phyloP scores from a whole-genome alignment of 2,113 vertebrate species.

The Sylvietta virens region DNA sequence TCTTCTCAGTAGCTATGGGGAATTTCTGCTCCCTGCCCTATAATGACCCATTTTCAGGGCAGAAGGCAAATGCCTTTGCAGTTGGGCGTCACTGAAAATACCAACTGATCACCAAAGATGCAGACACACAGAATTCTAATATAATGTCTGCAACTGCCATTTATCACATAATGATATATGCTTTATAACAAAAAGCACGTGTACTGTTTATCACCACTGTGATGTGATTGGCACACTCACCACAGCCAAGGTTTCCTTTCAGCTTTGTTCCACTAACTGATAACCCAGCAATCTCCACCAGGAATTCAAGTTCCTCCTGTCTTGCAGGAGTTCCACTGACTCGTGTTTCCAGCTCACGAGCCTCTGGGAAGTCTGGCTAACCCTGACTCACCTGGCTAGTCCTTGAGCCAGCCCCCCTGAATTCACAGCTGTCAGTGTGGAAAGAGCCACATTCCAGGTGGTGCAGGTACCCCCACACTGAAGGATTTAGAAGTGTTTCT shows the following conservation, averaged over 20 bases:
- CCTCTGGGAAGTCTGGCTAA: not conserved
- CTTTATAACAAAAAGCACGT: not conserved
- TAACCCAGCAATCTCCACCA: not conserved
- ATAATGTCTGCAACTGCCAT: not conserved
- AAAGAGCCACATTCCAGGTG: not conserved
- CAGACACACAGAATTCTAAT: not conserved
- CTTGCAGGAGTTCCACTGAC: not conserved
- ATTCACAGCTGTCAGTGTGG: not conserved
- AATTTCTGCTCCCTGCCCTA: not conserved
- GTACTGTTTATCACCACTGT: not conserved
- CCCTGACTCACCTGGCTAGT: not conserved
- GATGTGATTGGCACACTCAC: not conserved
- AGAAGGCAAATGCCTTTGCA: not conserved
- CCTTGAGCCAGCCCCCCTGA: not conserved
- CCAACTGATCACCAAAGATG: not conserved
- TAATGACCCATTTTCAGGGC: not conserved
- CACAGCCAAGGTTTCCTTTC: not conserved
- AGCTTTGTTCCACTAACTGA: not conserved
- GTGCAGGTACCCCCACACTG: not conserved
- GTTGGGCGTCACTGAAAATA: not conserved
- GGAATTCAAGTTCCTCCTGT: not conserved
- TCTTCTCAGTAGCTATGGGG: not conserved
- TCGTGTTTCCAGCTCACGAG: not conserved
- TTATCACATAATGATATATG: too few species aligned
- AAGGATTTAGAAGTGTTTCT: not conserved